Evolutionary conservation across 35 echinoderm and acorn worm genomes (phyloP).

Genomic region (Holothuria glaberrima): DNA sequence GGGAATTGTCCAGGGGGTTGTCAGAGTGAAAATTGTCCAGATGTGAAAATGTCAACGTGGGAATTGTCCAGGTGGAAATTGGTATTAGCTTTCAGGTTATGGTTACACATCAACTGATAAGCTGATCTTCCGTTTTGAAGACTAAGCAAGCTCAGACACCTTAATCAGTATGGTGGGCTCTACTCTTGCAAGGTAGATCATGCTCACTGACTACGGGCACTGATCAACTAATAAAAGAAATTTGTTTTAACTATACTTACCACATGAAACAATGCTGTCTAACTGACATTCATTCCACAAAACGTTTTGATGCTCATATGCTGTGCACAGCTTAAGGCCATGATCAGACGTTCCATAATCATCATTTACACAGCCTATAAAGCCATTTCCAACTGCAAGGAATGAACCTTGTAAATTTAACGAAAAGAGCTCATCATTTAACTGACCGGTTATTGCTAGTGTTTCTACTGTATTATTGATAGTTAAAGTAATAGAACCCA

Average conservation of each 20-base stretch:
- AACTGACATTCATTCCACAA: constrained; percentile 64
- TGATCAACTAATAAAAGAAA: neutral
- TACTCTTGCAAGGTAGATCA: no score
- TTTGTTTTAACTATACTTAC: constrained; percentile 61
- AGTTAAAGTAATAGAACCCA: constrained; percentile 21
- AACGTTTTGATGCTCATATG: constrained; percentile 31
- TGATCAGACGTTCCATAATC: neutral
- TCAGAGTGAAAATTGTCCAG: no score
- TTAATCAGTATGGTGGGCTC: no score
- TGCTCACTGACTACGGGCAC: neutral
- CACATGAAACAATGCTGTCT: constrained; percentile 46
- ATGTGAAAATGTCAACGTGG: no score
- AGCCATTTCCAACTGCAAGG: constrained; percentile 45
- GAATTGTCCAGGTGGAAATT: no score
- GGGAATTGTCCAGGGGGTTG: no score
- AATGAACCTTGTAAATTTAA: constrained; percentile 49
- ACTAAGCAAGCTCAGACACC: no score
- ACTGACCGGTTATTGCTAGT: neutral
- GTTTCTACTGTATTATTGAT: neutral
- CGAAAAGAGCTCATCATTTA: constrained; percentile 41
- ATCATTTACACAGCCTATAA: constrained; percentile 75
- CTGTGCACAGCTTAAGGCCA: constrained; percentile 28
- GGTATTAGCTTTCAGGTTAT: no score
- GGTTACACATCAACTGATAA: no score
- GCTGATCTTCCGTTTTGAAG: no score